Conservation (phyloP, 1,140 invertebrate species). For the Drosophila bocqueti region DNA sequence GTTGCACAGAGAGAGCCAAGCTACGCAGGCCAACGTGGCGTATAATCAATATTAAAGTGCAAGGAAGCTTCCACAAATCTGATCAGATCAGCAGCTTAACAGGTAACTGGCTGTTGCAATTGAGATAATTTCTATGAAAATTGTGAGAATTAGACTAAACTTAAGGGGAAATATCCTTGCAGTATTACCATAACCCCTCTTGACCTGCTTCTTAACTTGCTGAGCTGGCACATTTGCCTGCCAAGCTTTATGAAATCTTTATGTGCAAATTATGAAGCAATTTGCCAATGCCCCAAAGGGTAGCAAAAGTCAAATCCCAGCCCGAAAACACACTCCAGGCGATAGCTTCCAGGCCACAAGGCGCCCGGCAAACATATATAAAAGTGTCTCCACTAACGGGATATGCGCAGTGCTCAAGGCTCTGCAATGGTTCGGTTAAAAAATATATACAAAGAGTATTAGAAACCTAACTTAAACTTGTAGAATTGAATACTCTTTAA, state of each 20-base stretch:
- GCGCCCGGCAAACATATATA: constrained; percentile 60
- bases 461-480: neutral
- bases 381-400: constrained; percentile 38
- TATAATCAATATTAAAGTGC: constrained; percentile 32
- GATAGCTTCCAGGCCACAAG: constrained; percentile 20
- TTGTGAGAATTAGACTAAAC: constrained; percentile 7
- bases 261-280: constrained; percentile 57
- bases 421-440: constrained; percentile 12
- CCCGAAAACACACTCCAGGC: constrained; percentile 8
- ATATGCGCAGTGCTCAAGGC: constrained; percentile 59
- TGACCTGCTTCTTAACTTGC: constrained; percentile 11
- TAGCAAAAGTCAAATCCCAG: constrained; percentile 38
- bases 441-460: neutral
- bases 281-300: constrained; percentile 26
- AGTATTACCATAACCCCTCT: neutral
- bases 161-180: neutral
- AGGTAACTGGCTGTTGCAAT: neutral
- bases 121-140: neutral
- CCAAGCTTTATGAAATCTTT: constrained; percentile 22
- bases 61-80: neutral
- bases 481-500: neutral
- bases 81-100: constrained; percentile 8
- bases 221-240: constrained; percentile 24
- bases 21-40: constrained; percentile 18
- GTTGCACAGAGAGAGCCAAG: constrained; percentile 29